Conservation (phyloP, 1,140 invertebrate genomes). For the Lamellibrachia luymesi region DNA sequence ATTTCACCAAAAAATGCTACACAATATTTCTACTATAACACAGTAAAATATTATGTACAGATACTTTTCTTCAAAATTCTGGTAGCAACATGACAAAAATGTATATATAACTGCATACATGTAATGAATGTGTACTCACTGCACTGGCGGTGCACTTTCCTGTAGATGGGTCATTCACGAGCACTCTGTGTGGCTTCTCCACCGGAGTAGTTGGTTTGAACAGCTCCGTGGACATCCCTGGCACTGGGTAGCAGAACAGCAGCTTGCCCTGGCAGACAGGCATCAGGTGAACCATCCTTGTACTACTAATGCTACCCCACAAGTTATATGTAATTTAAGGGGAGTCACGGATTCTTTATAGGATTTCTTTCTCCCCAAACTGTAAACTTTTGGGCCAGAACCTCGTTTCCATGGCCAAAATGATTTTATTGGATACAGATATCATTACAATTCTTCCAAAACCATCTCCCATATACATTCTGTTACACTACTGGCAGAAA, state of each 20-base stretch:
- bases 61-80: too few relatives aligned
- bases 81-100: neutral
- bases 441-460: too few relatives aligned
- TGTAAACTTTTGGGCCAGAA: too few relatives aligned
- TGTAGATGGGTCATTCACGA: constrained; percentile 21
- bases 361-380: too few relatives aligned
- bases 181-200: constrained; percentile 39
- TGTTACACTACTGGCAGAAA: too few relatives aligned
- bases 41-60: too few relatives aligned
- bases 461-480: too few relatives aligned
- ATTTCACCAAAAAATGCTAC: neutral
- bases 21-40: neutral
- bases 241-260: constrained; percentile 81
- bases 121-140: constrained; percentile 22
- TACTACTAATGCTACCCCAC: neutral
- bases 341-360: too few relatives aligned
- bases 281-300: neutral
- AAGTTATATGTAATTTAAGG: too few relatives aligned
- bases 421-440: too few relatives aligned
- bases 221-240: constrained; percentile 66
- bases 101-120: neutral
- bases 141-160: constrained; percentile 36
- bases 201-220: constrained; percentile 67
- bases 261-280: constrained; percentile 67
- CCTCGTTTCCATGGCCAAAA: too few relatives aligned